Conservation (phyloP, 1,140 invertebrate species). For the Pachypsylla venusta region DNA sequence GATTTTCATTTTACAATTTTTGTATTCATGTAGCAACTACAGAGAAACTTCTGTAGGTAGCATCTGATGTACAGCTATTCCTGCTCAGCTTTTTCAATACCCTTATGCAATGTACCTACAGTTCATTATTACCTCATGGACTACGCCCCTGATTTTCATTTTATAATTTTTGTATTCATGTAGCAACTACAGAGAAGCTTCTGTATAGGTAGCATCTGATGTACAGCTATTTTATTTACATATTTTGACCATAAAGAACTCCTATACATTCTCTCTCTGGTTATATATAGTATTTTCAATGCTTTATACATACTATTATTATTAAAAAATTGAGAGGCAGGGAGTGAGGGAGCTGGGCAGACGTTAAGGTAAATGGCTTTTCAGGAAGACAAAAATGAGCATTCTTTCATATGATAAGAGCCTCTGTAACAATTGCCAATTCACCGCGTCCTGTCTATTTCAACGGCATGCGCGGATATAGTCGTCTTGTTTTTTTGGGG, state of each 20-base stretch:
- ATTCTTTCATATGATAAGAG: too few relatives aligned
- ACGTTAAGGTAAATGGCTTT: too few relatives aligned
- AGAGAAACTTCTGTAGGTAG: too few relatives aligned
- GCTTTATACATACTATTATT: too few relatives aligned
- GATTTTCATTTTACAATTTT: background rate
- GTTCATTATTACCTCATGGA: background rate
- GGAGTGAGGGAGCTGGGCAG: too few relatives aligned
- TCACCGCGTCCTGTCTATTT: too few relatives aligned
- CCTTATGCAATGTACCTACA: background rate
- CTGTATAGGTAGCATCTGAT: background rate
- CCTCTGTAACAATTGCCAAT: too few relatives aligned
- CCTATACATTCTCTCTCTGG: background rate
- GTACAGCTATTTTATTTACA: background rate
- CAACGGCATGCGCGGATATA: too few relatives aligned
- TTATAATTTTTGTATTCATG: background rate
- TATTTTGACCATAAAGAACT: background rate
- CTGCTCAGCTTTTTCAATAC: background rate
- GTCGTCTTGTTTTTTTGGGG: too few relatives aligned
- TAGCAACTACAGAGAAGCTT: background rate
- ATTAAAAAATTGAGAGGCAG: too few relatives aligned
- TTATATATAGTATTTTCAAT: too few relatives aligned
- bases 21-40: background rate
- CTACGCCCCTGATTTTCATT: background rate
- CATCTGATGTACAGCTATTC: background rate
- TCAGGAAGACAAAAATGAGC: too few relatives aligned